Evolutionary conservation across 2,888 invertebrate species (phyloP).

Genomic region (Microchrysa polita): DNA sequence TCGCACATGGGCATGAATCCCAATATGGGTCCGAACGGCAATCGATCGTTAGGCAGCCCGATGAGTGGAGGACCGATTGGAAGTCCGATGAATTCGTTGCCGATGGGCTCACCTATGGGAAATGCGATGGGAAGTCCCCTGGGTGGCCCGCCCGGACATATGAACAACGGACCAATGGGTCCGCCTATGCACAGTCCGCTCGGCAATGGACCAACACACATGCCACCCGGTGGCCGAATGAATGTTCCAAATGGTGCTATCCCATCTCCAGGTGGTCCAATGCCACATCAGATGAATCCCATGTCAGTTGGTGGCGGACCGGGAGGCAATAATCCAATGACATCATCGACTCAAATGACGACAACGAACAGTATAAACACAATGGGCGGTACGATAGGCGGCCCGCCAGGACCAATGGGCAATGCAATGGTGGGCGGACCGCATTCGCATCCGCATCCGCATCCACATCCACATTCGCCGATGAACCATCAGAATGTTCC

Average conservation of each 20-base stretch:
- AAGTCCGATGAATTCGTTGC: constrained; percentile 77
- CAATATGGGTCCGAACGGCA: constrained; percentile 67
- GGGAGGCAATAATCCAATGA: constrained; percentile 64
- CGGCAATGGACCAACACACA: constrained; percentile 70
- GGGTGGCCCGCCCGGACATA: constrained; percentile 59
- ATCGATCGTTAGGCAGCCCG: constrained; percentile 75
- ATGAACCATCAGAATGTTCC: constrained; percentile 64
- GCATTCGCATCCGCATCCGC: constrained; percentile 47
- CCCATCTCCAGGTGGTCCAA: constrained; percentile 65
- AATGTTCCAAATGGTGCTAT: constrained; percentile 70
- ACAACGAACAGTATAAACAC: constrained; percentile 63
- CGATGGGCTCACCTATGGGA: constrained; percentile 77
- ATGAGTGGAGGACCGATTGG: constrained; percentile 70
- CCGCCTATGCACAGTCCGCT: constrained; percentile 80
- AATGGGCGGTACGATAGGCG: constrained; percentile 62
- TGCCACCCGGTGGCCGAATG: constrained; percentile 56
- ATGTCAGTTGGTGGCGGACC: constrained; percentile 64
- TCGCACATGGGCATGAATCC: constrained; percentile 73
- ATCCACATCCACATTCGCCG: constrained; percentile 55
- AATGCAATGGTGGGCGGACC: constrained; percentile 54
- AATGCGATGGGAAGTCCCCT: constrained; percentile 80
- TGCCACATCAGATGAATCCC: constrained; percentile 67
- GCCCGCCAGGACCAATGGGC: constrained; percentile 52
- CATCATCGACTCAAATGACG: constrained; percentile 52
- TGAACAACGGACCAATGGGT: constrained; percentile 79